Conservation (phyloP, 2,888 invertebrate species). For the Melanophora roralis region DNA sequence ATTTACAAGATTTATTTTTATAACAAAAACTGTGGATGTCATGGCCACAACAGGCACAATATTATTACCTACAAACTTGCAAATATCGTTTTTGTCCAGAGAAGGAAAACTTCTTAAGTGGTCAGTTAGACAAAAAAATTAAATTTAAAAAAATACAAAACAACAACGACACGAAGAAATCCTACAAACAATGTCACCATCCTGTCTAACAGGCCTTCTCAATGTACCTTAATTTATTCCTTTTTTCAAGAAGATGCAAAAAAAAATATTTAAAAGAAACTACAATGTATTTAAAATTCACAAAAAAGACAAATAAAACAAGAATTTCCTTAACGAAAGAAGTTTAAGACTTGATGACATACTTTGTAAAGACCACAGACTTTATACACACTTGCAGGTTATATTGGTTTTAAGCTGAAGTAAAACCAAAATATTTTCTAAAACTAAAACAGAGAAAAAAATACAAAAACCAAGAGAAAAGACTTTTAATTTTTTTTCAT, state of each 20-base stretch:
- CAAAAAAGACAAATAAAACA: not conserved
- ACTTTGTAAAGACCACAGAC: conserved; percentile 15
- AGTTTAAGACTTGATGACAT: conserved; percentile 20
- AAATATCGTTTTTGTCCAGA: conserved; percentile 30
- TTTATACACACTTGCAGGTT: too few relatives aligned
- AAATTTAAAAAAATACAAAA: conserved; percentile 20
- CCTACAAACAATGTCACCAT: conserved; percentile 1
- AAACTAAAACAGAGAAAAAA: too few relatives aligned
- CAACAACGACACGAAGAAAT: not conserved
- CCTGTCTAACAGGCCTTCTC: not conserved
- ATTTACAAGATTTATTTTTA: too few relatives aligned
- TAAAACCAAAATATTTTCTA: too few relatives aligned
- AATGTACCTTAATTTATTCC: too few relatives aligned
- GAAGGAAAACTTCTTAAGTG: conserved; percentile 47
- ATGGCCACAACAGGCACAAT: too few relatives aligned
- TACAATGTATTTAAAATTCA: not conserved
- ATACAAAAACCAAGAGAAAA: too few relatives aligned
- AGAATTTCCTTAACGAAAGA: not conserved
- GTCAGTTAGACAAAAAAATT: too few relatives aligned
- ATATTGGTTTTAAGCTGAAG: too few relatives aligned
- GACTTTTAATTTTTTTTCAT: too few relatives aligned
- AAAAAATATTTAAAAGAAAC: conserved; percentile 14
- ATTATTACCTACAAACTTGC: too few relatives aligned
- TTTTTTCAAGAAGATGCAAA: not conserved
- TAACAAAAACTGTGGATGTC: too few relatives aligned